phyloP scores from a whole-genome alignment of 2,113 vertebrate species.

The Muntiacus reevesi region DNA sequence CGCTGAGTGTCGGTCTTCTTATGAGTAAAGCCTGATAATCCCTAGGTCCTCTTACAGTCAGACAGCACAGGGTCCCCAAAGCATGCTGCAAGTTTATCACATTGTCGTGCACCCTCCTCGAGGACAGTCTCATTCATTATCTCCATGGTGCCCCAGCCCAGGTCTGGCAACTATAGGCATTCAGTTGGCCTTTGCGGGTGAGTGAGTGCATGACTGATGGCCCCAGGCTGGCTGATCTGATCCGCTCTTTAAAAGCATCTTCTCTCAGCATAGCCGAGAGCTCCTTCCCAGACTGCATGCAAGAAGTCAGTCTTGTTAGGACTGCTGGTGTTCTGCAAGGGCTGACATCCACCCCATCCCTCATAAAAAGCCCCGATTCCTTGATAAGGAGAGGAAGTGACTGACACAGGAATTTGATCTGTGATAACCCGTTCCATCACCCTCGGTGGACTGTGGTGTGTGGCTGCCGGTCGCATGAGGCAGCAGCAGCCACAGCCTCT shows the following conservation, averaged over 20 bases:
- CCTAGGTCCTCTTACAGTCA: no score
- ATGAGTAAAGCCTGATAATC: not conserved
- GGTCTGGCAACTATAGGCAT: not conserved
- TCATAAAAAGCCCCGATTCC: constrained; percentile 49
- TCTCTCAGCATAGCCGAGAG: not conserved
- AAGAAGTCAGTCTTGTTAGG: not conserved
- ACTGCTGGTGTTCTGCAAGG: not conserved
- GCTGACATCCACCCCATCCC: not conserved
- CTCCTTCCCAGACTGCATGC: not conserved
- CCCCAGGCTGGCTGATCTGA: not conserved
- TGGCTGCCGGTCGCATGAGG: not conserved
- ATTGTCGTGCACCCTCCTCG: no score
- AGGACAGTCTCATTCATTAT: not conserved
- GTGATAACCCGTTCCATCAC: constrained; percentile 52
- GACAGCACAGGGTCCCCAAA: not conserved
- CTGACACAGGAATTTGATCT: constrained; percentile 64
- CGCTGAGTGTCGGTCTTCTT: not conserved
- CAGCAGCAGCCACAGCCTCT: not conserved
- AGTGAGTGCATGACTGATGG: accelerated
- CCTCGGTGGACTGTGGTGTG: not conserved
- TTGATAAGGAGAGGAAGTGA: constrained; percentile 68
- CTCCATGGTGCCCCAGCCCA: no score
- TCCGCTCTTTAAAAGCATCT: not conserved
- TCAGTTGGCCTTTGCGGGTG: not conserved
- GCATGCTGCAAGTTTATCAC: no score